These are phyloP conservation scores for Syngnathus acus DNA, from an alignment of 2,797 vertebrate genomes.

Conservation along the genomic window DNA sequence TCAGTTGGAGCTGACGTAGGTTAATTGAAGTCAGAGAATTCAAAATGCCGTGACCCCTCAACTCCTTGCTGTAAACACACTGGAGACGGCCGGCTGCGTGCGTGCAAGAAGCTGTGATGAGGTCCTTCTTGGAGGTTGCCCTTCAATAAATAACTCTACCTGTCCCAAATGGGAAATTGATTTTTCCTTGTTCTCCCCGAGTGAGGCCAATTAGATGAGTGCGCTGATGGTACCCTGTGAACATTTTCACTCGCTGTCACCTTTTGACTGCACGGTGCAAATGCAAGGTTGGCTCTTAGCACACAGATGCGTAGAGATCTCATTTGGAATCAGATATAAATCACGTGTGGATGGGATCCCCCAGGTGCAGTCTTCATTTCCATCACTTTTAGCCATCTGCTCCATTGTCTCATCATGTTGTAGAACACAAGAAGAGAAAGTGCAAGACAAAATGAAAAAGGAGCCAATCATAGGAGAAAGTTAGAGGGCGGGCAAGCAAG, in stretches of 20 bases:
- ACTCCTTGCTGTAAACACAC: slow-evolving; percentile 34
- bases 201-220: slow-evolving; percentile 53
- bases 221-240: slow-evolving; percentile 23
- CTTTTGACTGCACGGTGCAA: slow-evolving; percentile 23
- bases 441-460: slow-evolving; percentile 30
- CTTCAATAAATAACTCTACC: slow-evolving; percentile 55
- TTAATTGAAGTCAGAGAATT: slow-evolving; percentile 64
- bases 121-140: slow-evolving; percentile 43
- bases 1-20: slow-evolving; percentile 39
- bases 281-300: slow-evolving; percentile 40
- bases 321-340: slow-evolving; percentile 58
- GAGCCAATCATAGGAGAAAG: slow-evolving; percentile 3
- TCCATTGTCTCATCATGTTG: slow-evolving; percentile 53
- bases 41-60: slow-evolving; percentile 46
- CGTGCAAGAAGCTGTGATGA: slow-evolving; percentile 40
- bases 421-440: slow-evolving; percentile 31
- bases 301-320: slow-evolving; percentile 29
- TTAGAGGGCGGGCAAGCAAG: slow-evolving; percentile 21
- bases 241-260: slow-evolving; percentile 11
- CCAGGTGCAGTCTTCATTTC: slow-evolving; percentile 46
- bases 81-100: neutral
- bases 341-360: slow-evolving; percentile 46
- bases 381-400: slow-evolving; percentile 61
- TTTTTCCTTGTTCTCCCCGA: slow-evolving; percentile 35
- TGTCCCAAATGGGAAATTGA: slow-evolving; percentile 62